Evolutionary conservation across 2,888 invertebrate species (phyloP), one percentile per base, ranked within the genome.

Genomic region (Mellilla xanthometata): DNA sequence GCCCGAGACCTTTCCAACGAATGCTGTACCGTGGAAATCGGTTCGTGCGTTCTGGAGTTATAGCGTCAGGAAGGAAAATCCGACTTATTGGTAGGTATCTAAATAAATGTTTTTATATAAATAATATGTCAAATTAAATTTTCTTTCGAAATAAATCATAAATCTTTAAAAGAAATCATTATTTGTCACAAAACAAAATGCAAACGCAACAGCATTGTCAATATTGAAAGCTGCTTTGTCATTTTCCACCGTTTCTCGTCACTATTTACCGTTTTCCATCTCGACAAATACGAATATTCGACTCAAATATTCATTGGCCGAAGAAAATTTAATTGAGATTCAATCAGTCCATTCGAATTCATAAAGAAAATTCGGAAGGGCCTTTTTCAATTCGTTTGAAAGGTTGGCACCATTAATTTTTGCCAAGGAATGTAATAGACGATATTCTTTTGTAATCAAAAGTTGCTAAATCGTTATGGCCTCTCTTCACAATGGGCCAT

Each of bases 261-360:
- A n/a, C n/a, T 24, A 7, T 24, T 24, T 4, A 5, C 27, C 28
- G 39, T 40, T 46, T 40, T 36, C 35, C 31, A 28, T 39, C 22
- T 30, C 39, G 34, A 27, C 46, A 36, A 35, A 32, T 23, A 15
- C 13, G 32, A 32, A 12, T 22, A 33, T 19, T 42, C 12, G 24
- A 36, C 36, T 36, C 35, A 40, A 49, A 40, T 54, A 54, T 51
- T 54, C 51, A 52, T 60, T 60, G 52, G 49, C 57, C 36, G 10
- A 29, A 42, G 54, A 55, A 69, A 66, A 65, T 72, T 76, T 65
- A 63, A 76, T 75, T 76, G 62, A 59, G 65, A 72, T 65, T 67
- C 62, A 72, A 72, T 72, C 60, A 71, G 68, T 62, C 75, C 72
- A 77, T 79, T 74, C 73, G 69, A 73, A 76, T 72, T 74, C 68